Conservation (phyloP, 2,797 vertebrate genomes). For the Diceros bicornis region DNA sequence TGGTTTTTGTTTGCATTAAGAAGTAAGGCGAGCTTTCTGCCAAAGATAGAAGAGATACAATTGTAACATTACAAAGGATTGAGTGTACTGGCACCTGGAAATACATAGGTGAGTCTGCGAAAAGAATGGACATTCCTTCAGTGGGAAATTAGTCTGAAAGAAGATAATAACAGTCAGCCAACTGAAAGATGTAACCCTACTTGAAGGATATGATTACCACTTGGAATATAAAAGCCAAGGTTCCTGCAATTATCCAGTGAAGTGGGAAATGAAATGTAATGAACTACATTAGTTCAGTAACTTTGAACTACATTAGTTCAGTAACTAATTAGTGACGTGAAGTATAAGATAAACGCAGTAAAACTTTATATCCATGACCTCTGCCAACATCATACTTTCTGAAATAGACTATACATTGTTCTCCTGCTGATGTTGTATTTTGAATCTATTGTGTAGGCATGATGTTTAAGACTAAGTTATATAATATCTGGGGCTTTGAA, state of each 20-base stretch:
- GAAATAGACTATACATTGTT: not conserved
- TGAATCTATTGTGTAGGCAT: not conserved
- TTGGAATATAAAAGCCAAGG: not conserved
- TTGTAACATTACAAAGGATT: not conserved
- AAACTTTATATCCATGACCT: not conserved
- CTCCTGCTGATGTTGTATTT: not conserved
- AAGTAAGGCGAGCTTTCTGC: not conserved
- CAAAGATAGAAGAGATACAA: slow-evolving; percentile 8
- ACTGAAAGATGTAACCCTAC: not conserved
- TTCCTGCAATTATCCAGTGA: slow-evolving; percentile 44
- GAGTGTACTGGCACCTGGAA: not conserved
- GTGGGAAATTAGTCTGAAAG: not conserved
- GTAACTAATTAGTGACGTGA: slow-evolving; percentile 32
- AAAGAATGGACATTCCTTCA: slow-evolving; percentile 13
- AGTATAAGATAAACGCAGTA: not conserved
- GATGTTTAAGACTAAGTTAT: slow-evolving; percentile 5
- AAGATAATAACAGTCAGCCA: slow-evolving; percentile 4
- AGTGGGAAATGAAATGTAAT: slow-evolving; percentile 61
- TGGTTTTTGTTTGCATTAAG: not conserved
- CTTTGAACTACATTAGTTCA: too few species aligned
- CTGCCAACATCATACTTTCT: not conserved
- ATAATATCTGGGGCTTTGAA: slow-evolving; percentile 1
- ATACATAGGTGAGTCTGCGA: slow-evolving; percentile 1
- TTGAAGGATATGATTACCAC: not conserved
- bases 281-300: slow-evolving; percentile 40